Evolutionary conservation across 2,888 invertebrate species (phyloP).

Genomic region (Pseudococcus jackbeardsleyi): DNA sequence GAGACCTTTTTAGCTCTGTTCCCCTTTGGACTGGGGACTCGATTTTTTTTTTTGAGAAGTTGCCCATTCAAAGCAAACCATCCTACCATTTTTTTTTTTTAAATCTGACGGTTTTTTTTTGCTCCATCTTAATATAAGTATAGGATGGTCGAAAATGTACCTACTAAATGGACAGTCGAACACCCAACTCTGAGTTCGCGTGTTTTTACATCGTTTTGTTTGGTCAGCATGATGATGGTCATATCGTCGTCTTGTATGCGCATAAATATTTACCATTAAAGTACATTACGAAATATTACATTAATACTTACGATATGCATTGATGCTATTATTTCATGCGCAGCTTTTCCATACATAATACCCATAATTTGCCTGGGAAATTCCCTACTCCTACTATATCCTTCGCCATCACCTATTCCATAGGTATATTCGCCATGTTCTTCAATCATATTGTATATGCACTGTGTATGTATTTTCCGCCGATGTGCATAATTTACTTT

Average conservation of each 20-base stretch:
- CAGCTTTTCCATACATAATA: slow-evolving; percentile 13
- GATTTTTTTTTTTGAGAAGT: too few relatives aligned
- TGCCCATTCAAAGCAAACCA: too few relatives aligned
- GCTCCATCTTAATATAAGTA: too few relatives aligned
- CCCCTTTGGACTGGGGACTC: too few relatives aligned
- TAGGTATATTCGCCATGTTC: slow-evolving; percentile 22
- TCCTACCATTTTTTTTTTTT: too few relatives aligned
- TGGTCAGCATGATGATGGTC: not conserved
- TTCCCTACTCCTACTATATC: not conserved
- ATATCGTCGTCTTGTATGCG: not conserved
- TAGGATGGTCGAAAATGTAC: too few relatives aligned
- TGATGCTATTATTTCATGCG: not conserved
- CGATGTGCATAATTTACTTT: slow-evolving; percentile 37
- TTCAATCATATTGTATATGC: not conserved
- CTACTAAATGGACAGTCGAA: too few relatives aligned
- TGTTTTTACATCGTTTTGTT: slow-evolving; percentile 17
- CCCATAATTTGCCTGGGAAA: slow-evolving; percentile 2
- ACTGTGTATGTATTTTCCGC: not conserved
- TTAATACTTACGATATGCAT: not conserved
- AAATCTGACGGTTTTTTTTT: too few relatives aligned
- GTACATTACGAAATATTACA: not conserved
- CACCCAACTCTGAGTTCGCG: not conserved
- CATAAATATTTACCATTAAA: not conserved
- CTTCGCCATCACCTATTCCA: not conserved
- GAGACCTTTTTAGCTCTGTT: too few relatives aligned